These are phyloP conservation scores for Echeneis naucrates DNA, from an alignment of 2,797 vertebrate genomes.

Conservation along the genomic window DNA sequence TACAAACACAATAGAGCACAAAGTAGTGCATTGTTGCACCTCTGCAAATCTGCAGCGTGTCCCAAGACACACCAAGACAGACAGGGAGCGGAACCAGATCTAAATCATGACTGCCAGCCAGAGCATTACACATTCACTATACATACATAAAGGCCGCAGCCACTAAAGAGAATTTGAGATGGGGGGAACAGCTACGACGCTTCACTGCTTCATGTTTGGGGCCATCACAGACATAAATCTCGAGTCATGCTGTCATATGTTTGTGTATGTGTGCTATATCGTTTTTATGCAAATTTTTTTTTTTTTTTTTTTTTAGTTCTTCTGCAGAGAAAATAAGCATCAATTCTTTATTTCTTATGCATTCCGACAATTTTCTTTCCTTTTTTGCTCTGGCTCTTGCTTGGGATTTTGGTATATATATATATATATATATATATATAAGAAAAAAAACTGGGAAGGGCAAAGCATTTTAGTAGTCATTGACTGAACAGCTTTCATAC, in stretches of 20 bases:
- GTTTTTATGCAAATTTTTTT: constrained; percentile 2
- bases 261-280: constrained; percentile 18
- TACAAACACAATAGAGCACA: constrained; percentile 46
- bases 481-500: constrained; percentile 50
- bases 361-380: not conserved
- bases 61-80: constrained; percentile 38
- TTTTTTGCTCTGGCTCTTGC: not conserved
- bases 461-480: constrained; percentile 48
- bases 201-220: constrained; percentile 21
- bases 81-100: constrained; percentile 40
- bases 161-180: constrained; percentile 39
- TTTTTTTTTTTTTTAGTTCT: constrained; percentile 10
- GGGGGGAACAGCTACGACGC: constrained; percentile 4
- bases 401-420: too few species aligned
- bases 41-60: constrained; percentile 55
- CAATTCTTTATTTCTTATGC: not conserved
- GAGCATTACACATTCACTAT: constrained; percentile 35
- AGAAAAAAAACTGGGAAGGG: not conserved
- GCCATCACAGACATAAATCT: constrained; percentile 21
- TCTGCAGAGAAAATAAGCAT: constrained; percentile 10
- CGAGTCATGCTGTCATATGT: constrained; percentile 22
- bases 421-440: too few species aligned
- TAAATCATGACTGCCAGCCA: constrained; percentile 49
- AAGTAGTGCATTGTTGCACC: constrained; percentile 48
- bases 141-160: constrained; percentile 31